These are phyloP conservation scores for Artibeus lituratus DNA, from an alignment of 2,797 vertebrate genomes.

Conservation along the genomic window DNA sequence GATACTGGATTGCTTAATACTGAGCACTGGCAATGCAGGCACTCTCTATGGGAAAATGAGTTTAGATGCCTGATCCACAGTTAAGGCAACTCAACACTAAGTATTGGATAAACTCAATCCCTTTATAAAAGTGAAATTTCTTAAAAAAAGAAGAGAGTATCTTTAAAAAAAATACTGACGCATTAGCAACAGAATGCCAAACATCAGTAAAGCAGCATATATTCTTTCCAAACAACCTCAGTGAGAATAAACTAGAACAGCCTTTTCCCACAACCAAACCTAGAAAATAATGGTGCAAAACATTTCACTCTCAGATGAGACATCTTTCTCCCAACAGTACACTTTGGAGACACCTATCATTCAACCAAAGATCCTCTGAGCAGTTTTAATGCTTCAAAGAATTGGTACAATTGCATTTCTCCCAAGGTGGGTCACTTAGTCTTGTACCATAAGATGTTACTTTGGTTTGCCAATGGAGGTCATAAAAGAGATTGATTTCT, in stretches of 20 bases:
- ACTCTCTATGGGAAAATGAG: not conserved
- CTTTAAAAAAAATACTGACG: not conserved
- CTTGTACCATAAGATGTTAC: slow-evolving; percentile 35
- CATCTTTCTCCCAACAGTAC: slow-evolving; percentile 17
- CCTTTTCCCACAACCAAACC: not conserved
- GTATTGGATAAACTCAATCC: not conserved
- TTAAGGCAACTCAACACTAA: not conserved
- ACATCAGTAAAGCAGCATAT: not conserved
- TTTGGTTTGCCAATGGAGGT: slow-evolving; percentile 48
- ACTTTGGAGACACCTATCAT: slow-evolving; percentile 28
- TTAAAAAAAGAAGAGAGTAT: not conserved
- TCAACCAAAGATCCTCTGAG: slow-evolving; percentile 39
- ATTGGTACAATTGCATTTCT: slow-evolving; percentile 47
- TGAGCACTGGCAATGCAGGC: not conserved
- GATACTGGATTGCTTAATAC: not conserved
- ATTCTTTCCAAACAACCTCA: not conserved
- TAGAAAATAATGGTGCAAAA: slow-evolving; percentile 28
- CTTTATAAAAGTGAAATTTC: not conserved
- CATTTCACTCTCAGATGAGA: slow-evolving; percentile 12
- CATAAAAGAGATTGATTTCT: slow-evolving; percentile 62
- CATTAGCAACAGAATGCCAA: not conserved
- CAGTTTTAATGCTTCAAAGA: slow-evolving; percentile 53
- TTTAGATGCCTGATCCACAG: not conserved
- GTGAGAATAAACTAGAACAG: not conserved
- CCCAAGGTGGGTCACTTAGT: slow-evolving; percentile 41